Evolutionary conservation across 2,113 vertebrate species (phyloP), one percentile per base, ranked within the genome.

Genomic region (Noturus placidus): DNA sequence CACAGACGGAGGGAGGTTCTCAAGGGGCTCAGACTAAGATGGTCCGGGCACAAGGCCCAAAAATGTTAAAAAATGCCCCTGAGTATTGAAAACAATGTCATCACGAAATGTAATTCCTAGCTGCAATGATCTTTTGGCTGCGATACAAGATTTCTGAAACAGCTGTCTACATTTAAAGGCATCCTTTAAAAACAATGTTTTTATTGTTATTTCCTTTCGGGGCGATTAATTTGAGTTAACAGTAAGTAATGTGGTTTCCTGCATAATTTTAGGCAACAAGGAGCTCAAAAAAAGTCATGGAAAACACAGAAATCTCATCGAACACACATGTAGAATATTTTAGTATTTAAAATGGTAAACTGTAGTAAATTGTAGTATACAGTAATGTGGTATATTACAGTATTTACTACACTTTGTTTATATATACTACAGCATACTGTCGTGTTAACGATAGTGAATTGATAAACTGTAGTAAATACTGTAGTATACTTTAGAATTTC

Each of bases 51-150:
- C 33, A 82, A 42, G 13, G 79, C 79, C 79, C 79, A 82, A 22
- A 82, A 82, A 61, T 82, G 1, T 27, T 13, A 82, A 56, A 56
- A 11, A 61, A 82, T 27, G 79, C 20, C 56, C 1, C 5, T 7
- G 33, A 33, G 56, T 38, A 82, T 38, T 61, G 35, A 82, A 82
- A 82, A 81, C 79, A 81, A 42, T 82, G 20, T 35, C n/a, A 15
- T 61, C 33, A 61, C 61, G 14, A 82, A 82, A 42, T 57, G 1
- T 42, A 61, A 61, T 59, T 82, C 33, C 17, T 25, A 61, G 35
- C 38, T 35, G 56, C 1, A 38, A 38, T 59, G 30, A 25, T 33
- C 17, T 19, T 38, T 42, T 61, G 33, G 33, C 35, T 59, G 6
- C 27, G 11, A 61, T 27, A 42, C 20, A 42, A 61, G 79, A 82